Base-by-base conservation (phyloP, 2,888 invertebrate species). In the Alentia gelatinosa region DNA sequence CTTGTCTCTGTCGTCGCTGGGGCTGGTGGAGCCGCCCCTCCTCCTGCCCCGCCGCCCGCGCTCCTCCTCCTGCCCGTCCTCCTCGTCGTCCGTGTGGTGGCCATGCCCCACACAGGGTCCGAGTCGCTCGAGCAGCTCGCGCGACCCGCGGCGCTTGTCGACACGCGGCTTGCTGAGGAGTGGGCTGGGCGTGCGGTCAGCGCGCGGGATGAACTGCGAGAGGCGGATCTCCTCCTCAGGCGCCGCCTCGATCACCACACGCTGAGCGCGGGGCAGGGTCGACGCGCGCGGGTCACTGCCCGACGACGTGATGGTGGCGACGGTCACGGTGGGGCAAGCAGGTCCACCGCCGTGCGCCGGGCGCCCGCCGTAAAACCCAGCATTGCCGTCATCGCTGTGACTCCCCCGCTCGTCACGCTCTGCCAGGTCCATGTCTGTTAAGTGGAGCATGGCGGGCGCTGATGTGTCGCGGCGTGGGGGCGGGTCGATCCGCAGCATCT, bases 141-240 rank as follows among this genome's bases (percentile, higher is more conserved):
- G 37, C 0, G 79, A 79, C 15, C 79, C 79, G n/a, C 15, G 23
- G 9, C 23, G 3, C 30, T 86, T 86, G 33, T 86, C 86, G 7
- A 86, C 86, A 0, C 33, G 42, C 4, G 86, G 86, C 30, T 86
- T 86, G 30, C 86, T 86, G 30, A 86, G 86, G 1, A 86, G 35
- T 1, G 86, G 86, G 47, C 86, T 86, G 4, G 86, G 86, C 9
- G 86, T 86, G 42, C 86, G 86, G 42, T 86, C 47, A 23, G 86
- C 47, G 1, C 86, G 50, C 7, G 47, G n/a, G 23, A 86, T 86
- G 30, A 47, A 47, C n/a, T 86, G 86, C 0, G 86, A 42, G 15
- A 86, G 47, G 1, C 86, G 86, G 50, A 86, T 86, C 86, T 86
- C 86, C 47, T 86, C 86, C 33, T n/a, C 26, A 33, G 86, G 86